Evolutionary conservation across 1,140 invertebrate genomes (phyloP).

Genomic region (Neodiprion virginianus): DNA sequence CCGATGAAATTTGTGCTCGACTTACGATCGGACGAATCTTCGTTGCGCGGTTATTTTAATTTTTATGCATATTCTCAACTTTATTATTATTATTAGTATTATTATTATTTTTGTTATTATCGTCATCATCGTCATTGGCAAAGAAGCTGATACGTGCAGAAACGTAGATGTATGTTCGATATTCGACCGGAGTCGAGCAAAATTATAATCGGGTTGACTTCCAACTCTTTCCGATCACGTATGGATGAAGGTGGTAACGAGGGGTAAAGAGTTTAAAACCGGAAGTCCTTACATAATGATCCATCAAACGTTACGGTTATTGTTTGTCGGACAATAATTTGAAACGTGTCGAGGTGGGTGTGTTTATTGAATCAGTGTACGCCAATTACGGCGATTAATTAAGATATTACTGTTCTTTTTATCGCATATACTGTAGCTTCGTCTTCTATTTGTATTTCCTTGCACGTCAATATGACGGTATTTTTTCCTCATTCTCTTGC

Average conservation of each 20-base stretch:
- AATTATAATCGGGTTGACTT: not conserved
- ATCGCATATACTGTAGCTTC: too few relatives aligned
- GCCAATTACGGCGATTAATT: not conserved
- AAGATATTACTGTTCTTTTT: not conserved
- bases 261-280: not conserved
- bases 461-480: too few relatives aligned
- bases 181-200: conserved; percentile 3
- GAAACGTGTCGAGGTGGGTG: conserved; percentile 1
- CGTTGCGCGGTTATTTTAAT: too few relatives aligned
- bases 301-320: not conserved
- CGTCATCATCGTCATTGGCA: too few relatives aligned
- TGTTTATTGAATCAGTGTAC: not conserved
- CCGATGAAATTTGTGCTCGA: conserved; percentile 11
- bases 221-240: not conserved
- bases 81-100: too few relatives aligned
- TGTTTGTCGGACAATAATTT: not conserved
- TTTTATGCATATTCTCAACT: too few relatives aligned
- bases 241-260: not conserved
- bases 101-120: too few relatives aligned
- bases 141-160: too few relatives aligned
- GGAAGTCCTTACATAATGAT: not conserved
- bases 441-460: too few relatives aligned
- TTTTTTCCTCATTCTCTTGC: too few relatives aligned
- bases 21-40: not conserved
- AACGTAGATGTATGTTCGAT: not conserved